phyloP scores from a whole-genome alignment of 2,113 vertebrate species.

The Tragelaphus strepsiceros region DNA sequence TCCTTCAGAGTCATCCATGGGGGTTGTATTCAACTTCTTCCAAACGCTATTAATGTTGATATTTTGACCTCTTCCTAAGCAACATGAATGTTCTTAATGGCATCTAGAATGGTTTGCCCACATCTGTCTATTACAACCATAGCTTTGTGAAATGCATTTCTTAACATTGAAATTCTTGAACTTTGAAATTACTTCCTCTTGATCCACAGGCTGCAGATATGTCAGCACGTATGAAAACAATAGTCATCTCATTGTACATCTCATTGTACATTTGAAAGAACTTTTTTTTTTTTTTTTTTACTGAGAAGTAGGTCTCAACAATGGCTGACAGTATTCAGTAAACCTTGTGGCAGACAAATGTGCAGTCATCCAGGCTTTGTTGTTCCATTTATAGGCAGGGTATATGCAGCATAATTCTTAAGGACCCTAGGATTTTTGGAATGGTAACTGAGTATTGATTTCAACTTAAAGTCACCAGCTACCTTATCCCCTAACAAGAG shows the following conservation, averaged over 20 bases:
- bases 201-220: not conserved
- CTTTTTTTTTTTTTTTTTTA: not conserved
- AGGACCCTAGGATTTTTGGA: not conserved
- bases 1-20: not conserved
- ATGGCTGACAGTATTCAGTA: not conserved
- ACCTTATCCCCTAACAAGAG: not conserved
- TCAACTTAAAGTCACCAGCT: not conserved
- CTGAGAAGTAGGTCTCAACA: not conserved
- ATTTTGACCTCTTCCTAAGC: not conserved
- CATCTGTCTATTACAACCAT: not conserved
- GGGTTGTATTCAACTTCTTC: not conserved
- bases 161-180: not conserved
- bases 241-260: not conserved
- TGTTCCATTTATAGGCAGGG: not conserved
- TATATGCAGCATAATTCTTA: not conserved
- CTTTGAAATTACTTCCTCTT: not conserved
- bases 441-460: not conserved
- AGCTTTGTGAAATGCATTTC: not conserved
- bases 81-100: not conserved
- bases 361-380: not conserved
- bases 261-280: not conserved
- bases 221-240: not conserved
- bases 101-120: not conserved
- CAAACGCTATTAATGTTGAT: not conserved
- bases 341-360: not conserved